A percentile compares a stretch with the other conserved stretches of the same genome.
These are phyloP conservation scores for Rambutsinella grinnellia DNA, from an alignment of 2,888 invertebrate species.

Conservation along the genomic window DNA sequence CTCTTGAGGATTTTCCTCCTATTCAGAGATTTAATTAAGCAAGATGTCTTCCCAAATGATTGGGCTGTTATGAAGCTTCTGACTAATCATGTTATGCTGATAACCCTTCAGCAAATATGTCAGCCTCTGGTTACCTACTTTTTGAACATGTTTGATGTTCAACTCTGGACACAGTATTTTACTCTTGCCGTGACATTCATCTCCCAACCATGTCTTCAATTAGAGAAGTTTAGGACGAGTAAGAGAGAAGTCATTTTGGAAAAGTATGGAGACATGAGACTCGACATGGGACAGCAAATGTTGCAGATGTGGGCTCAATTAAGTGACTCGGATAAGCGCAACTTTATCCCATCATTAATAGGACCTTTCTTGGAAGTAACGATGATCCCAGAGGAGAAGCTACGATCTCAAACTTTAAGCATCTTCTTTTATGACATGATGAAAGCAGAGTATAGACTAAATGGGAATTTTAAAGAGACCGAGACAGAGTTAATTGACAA, in stretches of 20 bases:
- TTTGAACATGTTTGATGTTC: constrained; percentile 67
- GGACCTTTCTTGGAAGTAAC: constrained; percentile 95
- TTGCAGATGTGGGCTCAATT: constrained; percentile 92
- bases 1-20: constrained; percentile 85
- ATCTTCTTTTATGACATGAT: constrained; percentile 93
- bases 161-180: constrained; percentile 84
- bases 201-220: constrained; percentile 83
- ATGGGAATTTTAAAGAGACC: constrained; percentile 87
- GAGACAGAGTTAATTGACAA: constrained; percentile 96
- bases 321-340: constrained; percentile 73
- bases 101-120: constrained; percentile 88
- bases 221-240: constrained; percentile 85
- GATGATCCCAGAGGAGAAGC: constrained; percentile 85
- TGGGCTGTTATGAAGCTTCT: constrained; percentile 93
- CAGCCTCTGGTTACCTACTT: constrained; percentile 78
- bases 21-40: constrained; percentile 82
- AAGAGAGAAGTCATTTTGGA: constrained; percentile 83
- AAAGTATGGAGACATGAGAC: constrained; percentile 90
- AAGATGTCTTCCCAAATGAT: constrained; percentile 86
- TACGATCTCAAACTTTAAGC: constrained; percentile 89
- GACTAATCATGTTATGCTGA: constrained; percentile 86
- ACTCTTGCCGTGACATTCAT: constrained; percentile 84
- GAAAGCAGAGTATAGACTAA: constrained; percentile 86
- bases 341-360: constrained; percentile 93
- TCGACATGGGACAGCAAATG: constrained; percentile 92